Evolutionary conservation across 2,888 invertebrate genomes (phyloP), one percentile per base, ranked within the genome.

Genomic region (Sesia bembeciformis): DNA sequence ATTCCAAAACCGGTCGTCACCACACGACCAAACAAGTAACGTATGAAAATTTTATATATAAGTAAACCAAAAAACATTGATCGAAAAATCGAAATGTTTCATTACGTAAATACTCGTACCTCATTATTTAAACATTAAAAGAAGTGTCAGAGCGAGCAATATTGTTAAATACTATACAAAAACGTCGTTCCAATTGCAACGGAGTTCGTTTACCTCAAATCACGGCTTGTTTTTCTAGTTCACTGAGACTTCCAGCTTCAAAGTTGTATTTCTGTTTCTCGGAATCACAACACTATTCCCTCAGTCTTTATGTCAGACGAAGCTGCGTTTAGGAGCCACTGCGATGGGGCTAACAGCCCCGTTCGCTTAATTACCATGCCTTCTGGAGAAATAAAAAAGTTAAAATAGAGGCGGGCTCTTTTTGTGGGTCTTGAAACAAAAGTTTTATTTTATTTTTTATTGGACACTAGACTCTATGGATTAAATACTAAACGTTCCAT

Each of bases 351-450:
- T 64, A 70, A 72, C 72, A 73, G 66, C 69, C 72, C 72, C 69
- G 63, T 68, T 66, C 64, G 60, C 76, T 80, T 84, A 84, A 84
- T 84, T 84, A 83, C 76, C 74, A 72, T 76, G 74, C 76, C 74
- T 74, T 72, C 68, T 67, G 68, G 63, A 62, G 64, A 70, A 78
- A 77, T 73, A 77, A 81, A 81, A 80, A 76, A 67, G 64, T 64
- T 61, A 62, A 68, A 71, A 72, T 67, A 69, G 66, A 71, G 67
- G 61, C 63, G 63, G 61, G 63, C 58, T 66, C 66, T 72, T 73
- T 80, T 73, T 72, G 68, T 68, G 70, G 68, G 63, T 61, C 69
- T 56, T 58, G 46, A 46, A 46, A 66, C 62, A 63, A 68, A 66
- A 61, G 60, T 64, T 62, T 60, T 62, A 60, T 64, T 63, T 63